Base-by-base conservation (phyloP, 2,888 invertebrate species). In the Chrysolina oricalcia region DNA sequence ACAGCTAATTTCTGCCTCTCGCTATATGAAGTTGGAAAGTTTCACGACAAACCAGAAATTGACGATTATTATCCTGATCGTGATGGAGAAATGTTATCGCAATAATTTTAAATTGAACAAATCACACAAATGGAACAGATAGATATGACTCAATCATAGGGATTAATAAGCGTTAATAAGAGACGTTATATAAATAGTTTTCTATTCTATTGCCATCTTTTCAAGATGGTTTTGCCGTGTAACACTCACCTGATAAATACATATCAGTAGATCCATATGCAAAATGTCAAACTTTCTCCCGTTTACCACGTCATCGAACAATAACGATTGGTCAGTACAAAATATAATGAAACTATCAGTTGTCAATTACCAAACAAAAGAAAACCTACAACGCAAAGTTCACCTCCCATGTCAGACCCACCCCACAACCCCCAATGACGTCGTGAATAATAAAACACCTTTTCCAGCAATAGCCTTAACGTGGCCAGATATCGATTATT, bases 401-500 rank as follows among this genome's bases (percentile, higher is more conserved):
- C 53, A 23, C 53, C 53, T 21, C 53, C 53, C 53, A 21, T 21
- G 23, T 23, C 21, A 53, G 53, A 53, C 21, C 53, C 65, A 65
- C 40, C 35, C 23, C 40, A 40, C 50, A 21, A 43, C 56, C 68
- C 43, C 56, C 41, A 48, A 17, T 53, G 66, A 59, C 73, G 70
- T 73, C 76, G 67, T 73, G 23, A 43, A 46, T 46, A n/a, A 27
- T 53, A 19, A 43, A 62, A 62, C 41, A 56, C 21, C 69, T 62
- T 70, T 41, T 59, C 62, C 59, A 70, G 56, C 21, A 56, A 11
- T 50, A 43, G 62, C 62, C 70, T 59, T 68, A 65, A 68, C 64
- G 67, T 70, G 73, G 66, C 27, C 64, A 53, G 48, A 15, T 80
- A 78, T 80, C 68, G 80, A 80, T 80, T 80, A 79, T 80, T 80